Evolutionary conservation across 1,140 invertebrate genomes (phyloP).

Genomic region (Brevipalpus yothersi): DNA sequence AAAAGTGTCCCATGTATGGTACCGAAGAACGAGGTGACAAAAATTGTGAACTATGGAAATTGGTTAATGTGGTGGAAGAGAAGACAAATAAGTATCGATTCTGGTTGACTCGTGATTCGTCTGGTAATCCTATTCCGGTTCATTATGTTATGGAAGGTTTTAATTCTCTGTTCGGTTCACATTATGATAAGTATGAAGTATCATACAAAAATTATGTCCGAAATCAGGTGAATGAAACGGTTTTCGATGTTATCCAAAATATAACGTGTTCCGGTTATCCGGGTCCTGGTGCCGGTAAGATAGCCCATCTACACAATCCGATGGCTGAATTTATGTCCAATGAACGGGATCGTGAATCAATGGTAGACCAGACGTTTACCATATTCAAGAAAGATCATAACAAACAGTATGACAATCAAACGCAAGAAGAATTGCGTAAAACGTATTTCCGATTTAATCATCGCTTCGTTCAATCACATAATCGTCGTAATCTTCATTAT

Average conservation of each 20-base stretch:
- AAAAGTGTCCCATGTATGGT: slow-evolving; percentile 1
- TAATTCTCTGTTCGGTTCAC: slow-evolving; percentile 69
- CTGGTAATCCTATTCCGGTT: slow-evolving; percentile 27
- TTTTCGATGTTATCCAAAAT: slow-evolving; percentile 2
- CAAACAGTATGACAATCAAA: slow-evolving; percentile 33
- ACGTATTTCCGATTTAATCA: slow-evolving; percentile 63
- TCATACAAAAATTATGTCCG: slow-evolving; percentile 46
- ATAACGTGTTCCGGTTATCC: slow-evolving; percentile 49
- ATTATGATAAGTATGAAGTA: slow-evolving; percentile 85
- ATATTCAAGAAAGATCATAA: slow-evolving; percentile 45
- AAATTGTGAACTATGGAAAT: slow-evolving; percentile 44
- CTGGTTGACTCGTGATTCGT: background rate
- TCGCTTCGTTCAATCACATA: slow-evolving; percentile 59
- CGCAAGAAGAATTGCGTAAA: slow-evolving; percentile 42
- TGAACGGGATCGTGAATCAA: slow-evolving; percentile 32
- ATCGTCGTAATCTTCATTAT: slow-evolving; percentile 46
- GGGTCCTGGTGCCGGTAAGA: slow-evolving; percentile 48
- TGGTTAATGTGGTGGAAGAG: slow-evolving; percentile 34
- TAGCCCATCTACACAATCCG: slow-evolving; percentile 37
- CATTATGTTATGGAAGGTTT: slow-evolving; percentile 81
- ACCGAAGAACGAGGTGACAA: background rate
- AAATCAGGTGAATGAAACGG: background rate
- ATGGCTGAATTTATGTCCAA: slow-evolving; percentile 59
- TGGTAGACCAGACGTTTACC: slow-evolving; percentile 50
- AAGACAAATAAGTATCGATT: slow-evolving; percentile 52